Evolutionary conservation across 2,888 invertebrate genomes (phyloP), one percentile per base, ranked within the genome.

Genomic region (Himalopsyche japonica): DNA sequence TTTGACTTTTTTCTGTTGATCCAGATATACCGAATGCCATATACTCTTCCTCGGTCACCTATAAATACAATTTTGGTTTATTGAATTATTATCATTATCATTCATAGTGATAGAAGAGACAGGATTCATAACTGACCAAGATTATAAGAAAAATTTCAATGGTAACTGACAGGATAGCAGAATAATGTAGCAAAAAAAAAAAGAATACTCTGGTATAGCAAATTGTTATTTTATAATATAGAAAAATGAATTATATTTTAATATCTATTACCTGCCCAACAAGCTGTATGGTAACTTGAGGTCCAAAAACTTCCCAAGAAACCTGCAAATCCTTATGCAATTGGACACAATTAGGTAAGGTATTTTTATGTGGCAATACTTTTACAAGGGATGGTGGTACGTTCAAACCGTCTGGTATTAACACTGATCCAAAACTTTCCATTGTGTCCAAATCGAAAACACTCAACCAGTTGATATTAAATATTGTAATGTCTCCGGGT

Each of bases 21-120:
- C 98, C 98, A 32, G 97, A 97, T 81, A 97, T 91, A 47, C 98
- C 98, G 90, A 98, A 97, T 18, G 97, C 95, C 94, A 98, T 95
- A 91, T 98, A 98, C 88, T 97, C 97, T 88, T 95, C 92, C 87
- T 94, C 94, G 0, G 89, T 92, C 49, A 91, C 91, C 94, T 93
- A 88, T 0, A 83, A 80, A 49, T 32, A 77, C 2, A 79, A 80
- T 15, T 84, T 15, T 27, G 27, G 24, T 83, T 79, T 49, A 27
- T 83, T 34, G 20, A 64, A 2, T 80, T 43, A 15, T 43, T 3
- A 15, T 15, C 3, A 15, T 18, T 37, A 8, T 5, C 1, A 37
- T 37, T 37, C 37, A 7, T 37, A 37, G 37, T 37, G 2, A 37
- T 8, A 8, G 10, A 37, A 37, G 37, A 37, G 10, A 10, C 37